Base-by-base conservation (phyloP, 2,888 invertebrate species). In the Terebella lapidaria region DNA sequence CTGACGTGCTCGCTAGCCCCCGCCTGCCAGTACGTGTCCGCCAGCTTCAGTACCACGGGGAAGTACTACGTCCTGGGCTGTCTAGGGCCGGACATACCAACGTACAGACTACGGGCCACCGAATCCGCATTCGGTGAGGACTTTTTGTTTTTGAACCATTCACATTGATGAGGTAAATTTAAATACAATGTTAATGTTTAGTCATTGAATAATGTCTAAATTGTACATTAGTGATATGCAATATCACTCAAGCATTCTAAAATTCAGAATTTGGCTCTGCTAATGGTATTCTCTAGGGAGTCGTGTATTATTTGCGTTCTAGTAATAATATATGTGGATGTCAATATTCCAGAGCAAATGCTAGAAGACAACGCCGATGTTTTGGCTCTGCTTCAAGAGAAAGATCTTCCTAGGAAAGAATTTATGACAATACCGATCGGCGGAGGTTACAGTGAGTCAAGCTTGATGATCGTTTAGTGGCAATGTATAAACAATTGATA, bases 391-490 rank as follows among this genome's bases (percentile, higher is more conserved):
- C 84, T 91, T 56, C 83, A 84, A 0, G 85, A 85, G 58, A 88
- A 92, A 80, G 93, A 94, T 0, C 83, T 94, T 77, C 95, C 95
- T 0, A 91, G 89, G 69, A 86, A 90, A 0, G 87, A 91, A 74
- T 92, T 91, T 2, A 92, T 94, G 78, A 89, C 91, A 0, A 91
- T 95, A 2, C 89, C 91, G 81, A 87, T 95, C 67, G 91, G 91
- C 46, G 93, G 92, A 0, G 68, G 59, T 46, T 67, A 72, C 30
- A 68, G 75, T 75, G 65, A 72, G 73, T 49, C 35, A 10, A 10
- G 18, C 35, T 35, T 10, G 18, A 10, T 15, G 10, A 10, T 35
- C 18, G 18, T 10, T 35, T n/a, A n/a, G n/a, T n/a, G n/a, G n/a
- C n/a, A n/a, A n/a, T n/a, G n/a, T n/a, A n/a, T n/a, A n/a, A n/a